phyloP scores from a whole-genome alignment of 35 echinoderm and acorn worm species.

The Eucidaris tribuloides region DNA sequence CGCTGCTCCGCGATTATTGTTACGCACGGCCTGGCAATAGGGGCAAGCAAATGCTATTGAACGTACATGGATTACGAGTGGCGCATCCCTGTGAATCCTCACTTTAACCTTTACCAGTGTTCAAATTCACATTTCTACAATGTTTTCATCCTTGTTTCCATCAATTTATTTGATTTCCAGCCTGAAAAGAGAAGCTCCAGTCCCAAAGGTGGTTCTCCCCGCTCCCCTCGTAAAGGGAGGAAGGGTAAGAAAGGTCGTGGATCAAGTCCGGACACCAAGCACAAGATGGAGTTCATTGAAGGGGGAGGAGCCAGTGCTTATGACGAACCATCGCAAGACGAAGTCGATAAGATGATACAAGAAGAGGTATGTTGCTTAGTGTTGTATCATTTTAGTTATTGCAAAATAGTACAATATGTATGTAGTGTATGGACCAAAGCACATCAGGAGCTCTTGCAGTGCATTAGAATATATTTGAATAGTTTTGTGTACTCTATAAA shows the following conservation, averaged over 20 bases:
- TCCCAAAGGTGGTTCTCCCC: background rate
- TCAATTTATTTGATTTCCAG: background rate
- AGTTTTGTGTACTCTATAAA: too few relatives aligned
- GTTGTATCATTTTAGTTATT: too few relatives aligned
- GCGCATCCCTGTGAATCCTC: background rate
- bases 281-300: slow-evolving; percentile 54
- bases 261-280: background rate
- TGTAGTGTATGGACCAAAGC: too few relatives aligned
- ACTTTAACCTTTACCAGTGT: too few relatives aligned
- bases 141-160: background rate
- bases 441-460: too few relatives aligned
- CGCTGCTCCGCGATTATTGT: too few relatives aligned
- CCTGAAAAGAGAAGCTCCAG: slow-evolving; percentile 28
- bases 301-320: slow-evolving; percentile 52
- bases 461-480: too few relatives aligned
- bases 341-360: slow-evolving; percentile 81
- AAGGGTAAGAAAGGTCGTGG: slow-evolving; percentile 1
- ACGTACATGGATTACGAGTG: background rate
- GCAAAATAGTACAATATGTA: too few relatives aligned
- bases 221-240: background rate
- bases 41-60: background rate
- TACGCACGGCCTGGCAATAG: background rate
- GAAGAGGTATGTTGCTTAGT: slow-evolving; percentile 96
- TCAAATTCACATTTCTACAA: too few relatives aligned
- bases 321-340: slow-evolving; percentile 66